Percentiles rank a stretch among this genome's conserved stretches.
phyloP scores from a whole-genome alignment of 2,797 vertebrate species.

The Myotis daubentonii region DNA sequence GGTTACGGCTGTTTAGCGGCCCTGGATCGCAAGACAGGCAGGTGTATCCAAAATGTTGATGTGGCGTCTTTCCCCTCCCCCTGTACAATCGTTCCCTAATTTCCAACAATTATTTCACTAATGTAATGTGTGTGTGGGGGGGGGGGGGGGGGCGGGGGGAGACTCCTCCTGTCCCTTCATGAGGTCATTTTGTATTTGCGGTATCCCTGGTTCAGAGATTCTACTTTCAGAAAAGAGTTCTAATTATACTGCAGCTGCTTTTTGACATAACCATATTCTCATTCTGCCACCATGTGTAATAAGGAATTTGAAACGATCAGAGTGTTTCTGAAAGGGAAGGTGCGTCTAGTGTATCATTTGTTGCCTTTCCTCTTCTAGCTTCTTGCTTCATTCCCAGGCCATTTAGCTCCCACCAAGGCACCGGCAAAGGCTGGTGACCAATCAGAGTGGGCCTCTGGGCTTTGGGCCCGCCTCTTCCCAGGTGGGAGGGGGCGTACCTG shows the following conservation, averaged over 20 bases:
- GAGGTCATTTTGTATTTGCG: background rate
- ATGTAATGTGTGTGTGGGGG: no score
- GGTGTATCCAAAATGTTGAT: rapidly evolving
- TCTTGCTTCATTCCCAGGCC: background rate
- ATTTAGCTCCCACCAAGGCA: rapidly evolving
- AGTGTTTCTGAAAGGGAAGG: background rate
- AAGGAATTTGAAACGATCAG: background rate
- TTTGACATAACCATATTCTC: background rate
- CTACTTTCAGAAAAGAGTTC: background rate
- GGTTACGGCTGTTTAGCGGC: background rate
- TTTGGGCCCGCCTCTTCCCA: background rate
- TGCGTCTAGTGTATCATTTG: rapidly evolving
- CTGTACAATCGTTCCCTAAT: background rate
- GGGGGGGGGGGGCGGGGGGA: rapidly evolving
- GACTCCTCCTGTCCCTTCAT: background rate
- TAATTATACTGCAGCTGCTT: no score
- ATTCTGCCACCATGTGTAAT: background rate
- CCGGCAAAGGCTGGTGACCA: background rate
- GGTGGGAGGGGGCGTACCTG: no score
- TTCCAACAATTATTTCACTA: background rate
- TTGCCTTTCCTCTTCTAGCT: rapidly evolving
- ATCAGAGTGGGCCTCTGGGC: background rate
- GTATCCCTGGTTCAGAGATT: no score
- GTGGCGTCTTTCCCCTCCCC: background rate
- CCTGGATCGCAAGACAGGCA: rapidly evolving